Base-by-base conservation (phyloP, 2,888 invertebrate species). In the Eupelmus urozonus region DNA sequence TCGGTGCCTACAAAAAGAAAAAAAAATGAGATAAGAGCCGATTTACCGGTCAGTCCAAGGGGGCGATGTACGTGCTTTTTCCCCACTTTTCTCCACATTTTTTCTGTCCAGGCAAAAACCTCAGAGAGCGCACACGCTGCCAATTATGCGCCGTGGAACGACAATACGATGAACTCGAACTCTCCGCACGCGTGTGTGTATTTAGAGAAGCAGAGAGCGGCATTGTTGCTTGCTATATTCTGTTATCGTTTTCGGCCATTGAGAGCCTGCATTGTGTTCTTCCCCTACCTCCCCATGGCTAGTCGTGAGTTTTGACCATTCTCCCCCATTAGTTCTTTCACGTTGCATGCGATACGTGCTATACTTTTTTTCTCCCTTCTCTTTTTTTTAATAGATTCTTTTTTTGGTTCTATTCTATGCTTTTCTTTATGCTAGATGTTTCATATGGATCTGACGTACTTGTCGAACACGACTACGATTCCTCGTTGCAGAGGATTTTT, bases 271-370 rank as follows among this genome's bases (percentile, higher is more conserved):
- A 72, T 76, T 72, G 69, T 76, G 62, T 34, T 29, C 49, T 20
- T 29, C 23, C 29, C 23, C 34, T n/a, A 40, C 25, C 23, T n/a
- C n/a, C n/a, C n/a, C n/a, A n/a, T n/a, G 16, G 13, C 40, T 40
- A 18, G 16, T 9, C 51, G 29, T 63, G 71, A 79, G 76, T 77
- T 77, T 74, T 80, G 80, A 80, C 78, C 80, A 74, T 78, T 75
- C 69, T 69, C 70, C 75, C 78, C 80, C 66, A 80, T 80, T 78
- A 78, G 80, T 73, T 78, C 49, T 18, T 49, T 57, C 75, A 57
- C 78, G 57, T 57, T 71, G 76, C 55, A 7, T 63, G 42, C 51
- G 13, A n/a, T 7, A 69, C 45, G 40, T 27, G 13, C 13, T 45
- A n/a, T 45, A 20, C 42, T 60, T 76, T 76, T 73, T 71, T 70